Conservation (phyloP, 2,113 vertebrate genomes). For the Bungarus multicinctus region DNA sequence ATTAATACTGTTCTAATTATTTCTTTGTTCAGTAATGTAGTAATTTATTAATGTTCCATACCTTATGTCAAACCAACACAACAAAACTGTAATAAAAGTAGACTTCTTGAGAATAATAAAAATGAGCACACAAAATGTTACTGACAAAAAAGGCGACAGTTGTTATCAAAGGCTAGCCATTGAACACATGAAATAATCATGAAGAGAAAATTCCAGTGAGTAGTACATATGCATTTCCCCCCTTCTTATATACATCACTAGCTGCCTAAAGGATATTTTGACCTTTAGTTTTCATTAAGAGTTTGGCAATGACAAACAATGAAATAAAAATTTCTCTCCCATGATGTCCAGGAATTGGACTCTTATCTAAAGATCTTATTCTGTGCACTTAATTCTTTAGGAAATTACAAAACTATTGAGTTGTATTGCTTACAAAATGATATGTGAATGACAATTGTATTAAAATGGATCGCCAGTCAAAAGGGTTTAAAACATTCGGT, state of each 20-base stretch:
- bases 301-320: neutral
- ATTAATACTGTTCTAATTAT: conserved; percentile 25
- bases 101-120: neutral
- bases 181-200: neutral
- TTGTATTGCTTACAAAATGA: neutral
- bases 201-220: neutral
- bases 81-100: neutral
- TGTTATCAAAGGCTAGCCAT: neutral
- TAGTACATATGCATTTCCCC: neutral
- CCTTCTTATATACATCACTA: neutral
- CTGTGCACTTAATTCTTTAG: neutral
- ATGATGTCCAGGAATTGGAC: neutral
- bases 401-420: neutral
- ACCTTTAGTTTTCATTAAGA: neutral
- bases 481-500: neutral
- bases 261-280: neutral
- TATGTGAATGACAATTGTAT: neutral
- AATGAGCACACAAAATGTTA: neutral
- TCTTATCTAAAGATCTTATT: neutral
- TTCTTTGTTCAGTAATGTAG: conserved; percentile 19
- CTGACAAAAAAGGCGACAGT: neutral
- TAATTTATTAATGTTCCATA: neutral
- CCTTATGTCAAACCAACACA: accelerated
- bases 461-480: neutral
- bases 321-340: neutral